Conservation (phyloP, 2,113 vertebrate species). For the Gracilinanus agilis region DNA sequence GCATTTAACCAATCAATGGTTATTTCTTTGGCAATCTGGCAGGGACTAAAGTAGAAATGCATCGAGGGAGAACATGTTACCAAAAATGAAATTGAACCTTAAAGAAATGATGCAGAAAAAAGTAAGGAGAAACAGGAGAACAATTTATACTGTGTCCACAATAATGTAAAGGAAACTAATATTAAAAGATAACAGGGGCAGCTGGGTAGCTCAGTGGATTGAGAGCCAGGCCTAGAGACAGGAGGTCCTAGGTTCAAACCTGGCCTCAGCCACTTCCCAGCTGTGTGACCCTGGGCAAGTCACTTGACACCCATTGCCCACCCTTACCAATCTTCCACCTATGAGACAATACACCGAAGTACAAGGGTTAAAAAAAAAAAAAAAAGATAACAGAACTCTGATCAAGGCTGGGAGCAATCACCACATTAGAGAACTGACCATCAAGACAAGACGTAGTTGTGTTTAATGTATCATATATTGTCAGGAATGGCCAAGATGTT, state of each 20-base stretch:
- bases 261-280: no score
- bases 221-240: no score
- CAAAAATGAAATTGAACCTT: not conserved
- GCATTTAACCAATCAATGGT: not conserved
- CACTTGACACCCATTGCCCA: no score
- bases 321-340: no score
- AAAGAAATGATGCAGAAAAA: not conserved
- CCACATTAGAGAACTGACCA: not conserved
- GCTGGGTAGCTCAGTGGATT: no score
- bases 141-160: not conserved
- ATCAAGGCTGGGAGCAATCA: not conserved
- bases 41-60: no score
- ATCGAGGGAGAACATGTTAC: accelerated
- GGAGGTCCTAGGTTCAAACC: no score
- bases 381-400: not conserved
- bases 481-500: not conserved
- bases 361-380: no score
- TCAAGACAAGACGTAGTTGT: not conserved
- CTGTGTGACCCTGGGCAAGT: no score
- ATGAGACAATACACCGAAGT: no score
- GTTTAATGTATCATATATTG: not conserved
- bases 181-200: not conserved
- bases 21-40: no score
- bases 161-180: not conserved
- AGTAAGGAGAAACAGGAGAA: not conserved